Percentiles rank a stretch among this genome's conserved stretches.
These are phyloP conservation scores for Phenganax subtilis DNA, from an alignment of 92 coral and sea anemone genomes.

Conservation along the genomic window DNA sequence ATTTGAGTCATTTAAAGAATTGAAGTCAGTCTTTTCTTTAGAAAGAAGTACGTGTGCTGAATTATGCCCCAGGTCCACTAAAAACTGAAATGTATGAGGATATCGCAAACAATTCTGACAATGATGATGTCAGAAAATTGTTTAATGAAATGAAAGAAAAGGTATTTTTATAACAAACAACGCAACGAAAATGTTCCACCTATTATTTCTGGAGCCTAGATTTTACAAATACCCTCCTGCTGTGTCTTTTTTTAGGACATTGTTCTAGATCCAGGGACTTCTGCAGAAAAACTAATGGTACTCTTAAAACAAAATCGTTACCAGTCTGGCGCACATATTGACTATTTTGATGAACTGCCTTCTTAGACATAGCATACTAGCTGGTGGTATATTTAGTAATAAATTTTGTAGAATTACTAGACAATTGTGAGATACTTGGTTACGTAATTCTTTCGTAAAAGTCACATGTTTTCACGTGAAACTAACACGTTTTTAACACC, in stretches of 20 bases:
- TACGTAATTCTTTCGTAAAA: too few relatives aligned
- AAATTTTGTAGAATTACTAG: too few relatives aligned
- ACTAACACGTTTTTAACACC: too few relatives aligned
- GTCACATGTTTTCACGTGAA: too few relatives aligned
- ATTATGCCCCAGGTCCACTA: conserved; percentile 86
- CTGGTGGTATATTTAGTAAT: too few relatives aligned
- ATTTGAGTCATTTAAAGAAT: too few relatives aligned
- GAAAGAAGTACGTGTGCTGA: conserved; percentile 68
- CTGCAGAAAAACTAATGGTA: conserved; percentile 56
- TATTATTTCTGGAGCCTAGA: background rate
- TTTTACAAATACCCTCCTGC: background rate
- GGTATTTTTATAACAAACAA: conserved; percentile 10
- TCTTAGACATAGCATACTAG: background rate
- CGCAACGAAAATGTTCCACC: background rate
- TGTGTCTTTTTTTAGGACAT: conserved; percentile 39
- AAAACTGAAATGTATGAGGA: conserved; percentile 62
- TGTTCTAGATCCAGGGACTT: conserved; percentile 51
- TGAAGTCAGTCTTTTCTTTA: conserved; percentile 7
- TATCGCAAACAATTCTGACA: conserved; percentile 37
- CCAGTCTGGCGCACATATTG: conserved; percentile 70
- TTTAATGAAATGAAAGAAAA: conserved; percentile 36
- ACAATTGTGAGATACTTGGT: too few relatives aligned
- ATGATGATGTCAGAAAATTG: conserved; percentile 47
- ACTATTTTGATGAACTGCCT: conserved; percentile 58
- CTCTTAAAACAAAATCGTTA: conserved; percentile 60